Conservation (phyloP, 2,888 invertebrate genomes). For the Fragum sueziense region DNA sequence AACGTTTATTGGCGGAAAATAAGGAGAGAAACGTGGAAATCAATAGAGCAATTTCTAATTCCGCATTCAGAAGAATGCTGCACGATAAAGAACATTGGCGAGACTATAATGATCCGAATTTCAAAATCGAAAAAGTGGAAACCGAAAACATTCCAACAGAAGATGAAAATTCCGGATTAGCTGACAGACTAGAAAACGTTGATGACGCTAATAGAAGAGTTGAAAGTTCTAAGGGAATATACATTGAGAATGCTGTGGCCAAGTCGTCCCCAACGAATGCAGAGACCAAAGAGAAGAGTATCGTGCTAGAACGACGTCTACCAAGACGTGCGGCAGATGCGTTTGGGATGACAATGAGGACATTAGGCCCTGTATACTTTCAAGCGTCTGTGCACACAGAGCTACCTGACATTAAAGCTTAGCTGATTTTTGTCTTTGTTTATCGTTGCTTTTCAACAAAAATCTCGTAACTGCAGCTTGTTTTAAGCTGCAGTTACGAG, state of each 20-base stretch:
- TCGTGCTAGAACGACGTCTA: constrained; percentile 47
- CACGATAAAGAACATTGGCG: constrained; percentile 57
- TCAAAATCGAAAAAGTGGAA: not conserved
- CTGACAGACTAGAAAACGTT: not conserved
- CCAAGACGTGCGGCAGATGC: constrained; percentile 29
- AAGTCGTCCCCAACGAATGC: not conserved
- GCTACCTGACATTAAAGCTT: constrained; percentile 14
- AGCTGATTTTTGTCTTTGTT: not conserved
- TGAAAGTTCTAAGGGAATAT: not conserved
- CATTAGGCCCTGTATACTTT: constrained; percentile 59
- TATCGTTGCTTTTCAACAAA: too few species aligned
- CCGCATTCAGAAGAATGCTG: constrained; percentile 60
- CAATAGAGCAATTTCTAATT: constrained; percentile 54
- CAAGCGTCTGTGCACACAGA: constrained; percentile 45
- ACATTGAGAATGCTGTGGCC: not conserved
- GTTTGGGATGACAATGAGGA: constrained; percentile 55
- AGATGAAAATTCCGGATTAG: not conserved
- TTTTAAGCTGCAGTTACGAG: too few species aligned
- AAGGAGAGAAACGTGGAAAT: constrained; percentile 60
- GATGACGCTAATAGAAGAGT: not conserved
- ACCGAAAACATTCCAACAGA: not conserved
- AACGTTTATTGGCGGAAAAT: constrained; percentile 56
- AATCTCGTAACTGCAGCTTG: too few species aligned
- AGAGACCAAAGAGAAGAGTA: constrained; percentile 43
- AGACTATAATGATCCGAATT: constrained; percentile 46